These are phyloP conservation scores for Drosophila baimaii DNA, from an alignment of 1,140 invertebrate species.

Conservation along the genomic window DNA sequence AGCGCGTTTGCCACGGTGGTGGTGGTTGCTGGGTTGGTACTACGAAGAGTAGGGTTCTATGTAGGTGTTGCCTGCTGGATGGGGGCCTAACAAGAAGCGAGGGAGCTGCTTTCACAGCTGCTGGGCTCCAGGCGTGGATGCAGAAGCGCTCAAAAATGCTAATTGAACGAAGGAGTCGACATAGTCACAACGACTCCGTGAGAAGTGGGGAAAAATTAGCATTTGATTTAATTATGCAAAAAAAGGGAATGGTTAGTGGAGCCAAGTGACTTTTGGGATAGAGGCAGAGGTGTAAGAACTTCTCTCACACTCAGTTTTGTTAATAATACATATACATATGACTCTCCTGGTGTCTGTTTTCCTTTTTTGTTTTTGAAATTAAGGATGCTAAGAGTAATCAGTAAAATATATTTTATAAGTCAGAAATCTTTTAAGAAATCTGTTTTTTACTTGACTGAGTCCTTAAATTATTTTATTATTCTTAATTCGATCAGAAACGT, in stretches of 20 bases:
- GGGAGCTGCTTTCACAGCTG: conserved; percentile 38
- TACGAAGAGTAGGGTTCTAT: background rate
- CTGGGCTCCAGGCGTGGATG: conserved; percentile 16
- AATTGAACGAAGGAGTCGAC: conserved; percentile 44
- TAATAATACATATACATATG: background rate
- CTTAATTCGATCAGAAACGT: no score
- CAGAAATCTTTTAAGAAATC: background rate
- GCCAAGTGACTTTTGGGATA: background rate
- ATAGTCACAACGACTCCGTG: background rate
- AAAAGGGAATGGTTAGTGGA: conserved; percentile 9
- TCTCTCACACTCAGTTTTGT: background rate
- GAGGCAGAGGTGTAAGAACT: background rate
- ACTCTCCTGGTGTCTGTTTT: background rate
- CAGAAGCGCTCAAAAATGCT: conserved; percentile 45
- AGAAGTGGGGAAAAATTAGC: conserved; percentile 54
- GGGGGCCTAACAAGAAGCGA: conserved; percentile 35
- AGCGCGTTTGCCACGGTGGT: conserved; percentile 7
- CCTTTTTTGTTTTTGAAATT: background rate
- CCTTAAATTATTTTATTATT: no score
- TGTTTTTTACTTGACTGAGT: no score
- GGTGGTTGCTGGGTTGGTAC: background rate
- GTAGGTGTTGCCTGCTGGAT: background rate
- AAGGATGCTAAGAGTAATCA: no score
- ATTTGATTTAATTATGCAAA: conserved; percentile 73
- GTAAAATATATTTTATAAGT: background rate